These are phyloP conservation scores for Grantiella picta DNA, from an alignment of 2,113 vertebrate genomes.

Conservation along the genomic window DNA sequence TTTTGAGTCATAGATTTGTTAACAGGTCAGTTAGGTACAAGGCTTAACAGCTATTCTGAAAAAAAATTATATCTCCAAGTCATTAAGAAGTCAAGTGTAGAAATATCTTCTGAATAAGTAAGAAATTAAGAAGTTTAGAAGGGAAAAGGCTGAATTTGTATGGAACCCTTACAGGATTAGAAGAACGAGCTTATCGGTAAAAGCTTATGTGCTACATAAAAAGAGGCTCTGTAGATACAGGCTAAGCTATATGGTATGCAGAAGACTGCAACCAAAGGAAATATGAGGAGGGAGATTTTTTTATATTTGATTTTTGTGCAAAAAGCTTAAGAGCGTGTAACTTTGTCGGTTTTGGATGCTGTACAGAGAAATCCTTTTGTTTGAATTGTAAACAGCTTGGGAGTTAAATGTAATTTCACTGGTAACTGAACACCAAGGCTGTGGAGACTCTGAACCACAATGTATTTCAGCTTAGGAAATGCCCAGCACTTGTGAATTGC, in stretches of 20 bases:
- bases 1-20: neutral
- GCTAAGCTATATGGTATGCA: neutral
- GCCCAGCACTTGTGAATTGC: neutral
- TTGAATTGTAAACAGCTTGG: slow-evolving; percentile 10
- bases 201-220: neutral
- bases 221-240: neutral
- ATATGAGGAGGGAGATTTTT: neutral
- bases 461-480: neutral
- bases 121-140: slow-evolving; percentile 39
- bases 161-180: neutral
- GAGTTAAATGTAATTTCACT: neutral
- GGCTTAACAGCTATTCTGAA: neutral
- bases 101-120: neutral
- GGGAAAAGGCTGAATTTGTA: neutral
- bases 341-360: neutral
- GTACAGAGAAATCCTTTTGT: slow-evolving; percentile 26
- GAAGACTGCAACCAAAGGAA: neutral
- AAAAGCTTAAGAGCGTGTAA: neutral
- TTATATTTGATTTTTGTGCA: neutral
- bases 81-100: neutral
- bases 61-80: neutral
- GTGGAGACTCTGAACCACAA: neutral
- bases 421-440: neutral
- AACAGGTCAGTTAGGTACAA: neutral
- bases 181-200: neutral